Conservation (phyloP, 2,888 invertebrate genomes). For the Scaptomyza reducta region DNA sequence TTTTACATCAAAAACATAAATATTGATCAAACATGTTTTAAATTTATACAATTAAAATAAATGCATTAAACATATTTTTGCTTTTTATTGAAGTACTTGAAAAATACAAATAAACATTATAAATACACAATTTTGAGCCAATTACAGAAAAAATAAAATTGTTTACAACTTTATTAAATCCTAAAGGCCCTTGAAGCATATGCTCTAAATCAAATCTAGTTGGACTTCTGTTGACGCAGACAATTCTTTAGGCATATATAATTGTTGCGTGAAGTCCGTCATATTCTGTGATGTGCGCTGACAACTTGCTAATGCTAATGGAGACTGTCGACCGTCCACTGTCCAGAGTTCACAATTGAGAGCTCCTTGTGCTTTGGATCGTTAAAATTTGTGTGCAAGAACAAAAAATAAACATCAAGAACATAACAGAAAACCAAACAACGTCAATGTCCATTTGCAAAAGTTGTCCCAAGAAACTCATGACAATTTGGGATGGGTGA, state of each 20-base stretch:
- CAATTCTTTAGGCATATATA: slow-evolving; percentile 25
- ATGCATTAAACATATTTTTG: background rate
- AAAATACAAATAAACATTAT: background rate
- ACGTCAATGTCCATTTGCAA: slow-evolving; percentile 74
- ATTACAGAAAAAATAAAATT: background rate
- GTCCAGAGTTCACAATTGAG: background rate
- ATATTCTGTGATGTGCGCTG: slow-evolving; percentile 12
- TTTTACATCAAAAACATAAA: background rate
- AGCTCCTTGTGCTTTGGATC: slow-evolving; percentile 28
- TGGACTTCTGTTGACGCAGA: slow-evolving; percentile 9
- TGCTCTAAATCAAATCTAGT: background rate
- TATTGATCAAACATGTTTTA: background rate
- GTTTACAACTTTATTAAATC: background rate
- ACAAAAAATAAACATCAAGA: slow-evolving; percentile 25
- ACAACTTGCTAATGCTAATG: slow-evolving; percentile 59
- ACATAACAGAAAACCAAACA: slow-evolving; percentile 47
- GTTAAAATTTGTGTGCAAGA: slow-evolving; percentile 46
- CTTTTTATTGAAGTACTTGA: background rate
- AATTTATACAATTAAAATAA: background rate
- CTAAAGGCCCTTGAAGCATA: background rate
- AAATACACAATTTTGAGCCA: background rate
- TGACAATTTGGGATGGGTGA: slow-evolving; percentile 13
- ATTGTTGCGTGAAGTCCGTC: slow-evolving; percentile 28
- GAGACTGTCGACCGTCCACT: slow-evolving; percentile 16
- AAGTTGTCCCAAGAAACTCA: slow-evolving; percentile 65